phyloP scores from a whole-genome alignment of 2,113 vertebrate species.

The Chiloscyllium plagiosum region DNA sequence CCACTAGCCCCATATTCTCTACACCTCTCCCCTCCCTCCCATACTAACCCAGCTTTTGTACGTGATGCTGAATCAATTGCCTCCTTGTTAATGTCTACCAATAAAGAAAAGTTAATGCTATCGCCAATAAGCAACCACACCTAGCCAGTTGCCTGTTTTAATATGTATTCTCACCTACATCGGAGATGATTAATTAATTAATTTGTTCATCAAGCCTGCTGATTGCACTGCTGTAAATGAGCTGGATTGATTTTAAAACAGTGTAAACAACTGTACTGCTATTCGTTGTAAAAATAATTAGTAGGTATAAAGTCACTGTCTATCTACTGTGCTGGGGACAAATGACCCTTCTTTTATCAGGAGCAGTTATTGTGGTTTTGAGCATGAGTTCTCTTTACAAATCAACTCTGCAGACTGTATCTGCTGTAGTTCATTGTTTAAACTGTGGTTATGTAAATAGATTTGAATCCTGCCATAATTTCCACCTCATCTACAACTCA shows the following conservation, averaged over 20 bases:
- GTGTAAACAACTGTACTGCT: not conserved
- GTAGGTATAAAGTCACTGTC: not conserved
- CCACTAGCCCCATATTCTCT: not conserved
- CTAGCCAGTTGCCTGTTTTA: no score
- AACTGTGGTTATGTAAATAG: not conserved
- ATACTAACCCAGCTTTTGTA: not conserved
- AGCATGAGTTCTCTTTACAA: not conserved
- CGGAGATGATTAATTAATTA: not conserved
- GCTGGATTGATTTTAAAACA: not conserved
- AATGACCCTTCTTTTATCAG: not conserved
- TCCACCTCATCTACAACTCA: not conserved
- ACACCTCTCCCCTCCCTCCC: not conserved
- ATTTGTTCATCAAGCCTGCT: not conserved
- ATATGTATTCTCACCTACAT: not conserved
- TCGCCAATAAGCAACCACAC: not conserved
- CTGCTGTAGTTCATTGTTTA: not conserved
- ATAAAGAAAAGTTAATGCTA: not conserved
- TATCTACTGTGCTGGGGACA: not conserved
- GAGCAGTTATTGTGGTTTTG: not conserved
- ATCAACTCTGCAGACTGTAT: not conserved
- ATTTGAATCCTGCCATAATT: not conserved
- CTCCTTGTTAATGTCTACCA: not conserved
- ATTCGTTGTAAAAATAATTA: not conserved
- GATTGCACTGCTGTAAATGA: not conserved
- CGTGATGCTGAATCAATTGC: not conserved